phyloP scores from a whole-genome alignment of 2,797 vertebrate species.

The Mycteria americana region DNA sequence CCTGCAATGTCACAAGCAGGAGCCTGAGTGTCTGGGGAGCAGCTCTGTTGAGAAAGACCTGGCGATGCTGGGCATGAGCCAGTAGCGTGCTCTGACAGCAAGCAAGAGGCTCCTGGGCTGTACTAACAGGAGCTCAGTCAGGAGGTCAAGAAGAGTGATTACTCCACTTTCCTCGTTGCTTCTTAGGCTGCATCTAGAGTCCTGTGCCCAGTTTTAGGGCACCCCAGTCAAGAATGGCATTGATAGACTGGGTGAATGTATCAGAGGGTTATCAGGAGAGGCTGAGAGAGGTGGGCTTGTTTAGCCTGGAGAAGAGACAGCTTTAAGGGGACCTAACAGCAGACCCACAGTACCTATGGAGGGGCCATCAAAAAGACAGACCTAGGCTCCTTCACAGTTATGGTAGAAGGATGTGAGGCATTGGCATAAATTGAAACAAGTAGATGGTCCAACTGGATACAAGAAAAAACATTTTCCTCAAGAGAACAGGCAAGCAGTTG shows the following conservation, averaged over 20 bases:
- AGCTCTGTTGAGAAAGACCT: not conserved
- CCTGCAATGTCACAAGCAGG: not conserved
- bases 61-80: not conserved
- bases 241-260: not conserved
- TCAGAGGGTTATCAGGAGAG: not conserved
- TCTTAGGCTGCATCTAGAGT: not conserved
- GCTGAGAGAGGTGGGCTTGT: not conserved
- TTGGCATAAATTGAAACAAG: not conserved
- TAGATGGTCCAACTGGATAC: not conserved
- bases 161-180: not conserved
- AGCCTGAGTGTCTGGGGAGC: not conserved
- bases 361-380: not conserved
- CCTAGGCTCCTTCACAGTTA: not conserved
- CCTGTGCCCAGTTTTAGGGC: not conserved
- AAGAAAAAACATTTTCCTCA: not conserved
- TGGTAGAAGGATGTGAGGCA: not conserved
- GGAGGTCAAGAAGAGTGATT: not conserved
- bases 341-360: not conserved
- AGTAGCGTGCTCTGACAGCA: not conserved
- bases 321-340: not conserved
- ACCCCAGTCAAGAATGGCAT: not conserved
- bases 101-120: not conserved
- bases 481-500: not conserved
- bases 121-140: not conserved
- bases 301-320: not conserved